These are phyloP conservation scores for Caenorhabditis sp. DNA, from an alignment of 2,888 invertebrate genomes.

Conservation along the genomic window DNA sequence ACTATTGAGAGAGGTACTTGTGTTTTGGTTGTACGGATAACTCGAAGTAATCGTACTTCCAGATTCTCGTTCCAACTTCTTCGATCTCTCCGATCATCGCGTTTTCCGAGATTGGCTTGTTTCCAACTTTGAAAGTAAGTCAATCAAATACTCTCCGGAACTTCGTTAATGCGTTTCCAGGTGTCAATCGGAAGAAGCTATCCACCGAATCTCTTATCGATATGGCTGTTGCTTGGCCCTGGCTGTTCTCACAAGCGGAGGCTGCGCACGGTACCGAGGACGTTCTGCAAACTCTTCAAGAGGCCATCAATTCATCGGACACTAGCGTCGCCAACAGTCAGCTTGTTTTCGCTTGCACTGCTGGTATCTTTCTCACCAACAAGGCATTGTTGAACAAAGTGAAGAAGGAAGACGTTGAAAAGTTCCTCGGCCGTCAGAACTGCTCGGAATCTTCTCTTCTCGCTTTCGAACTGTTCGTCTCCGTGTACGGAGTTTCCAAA, in stretches of 20 bases:
- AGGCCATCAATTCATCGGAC: neutral
- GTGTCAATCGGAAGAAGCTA: neutral
- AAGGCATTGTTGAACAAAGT: conserved; percentile 24
- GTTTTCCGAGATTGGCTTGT: conserved; percentile 47
- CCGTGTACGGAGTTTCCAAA: conserved; percentile 38
- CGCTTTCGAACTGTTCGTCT: conserved; percentile 43
- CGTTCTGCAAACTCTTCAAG: conserved; percentile 18
- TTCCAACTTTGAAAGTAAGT: conserved; percentile 24
- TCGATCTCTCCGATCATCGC: conserved; percentile 49
- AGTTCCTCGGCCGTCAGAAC: conserved; percentile 24
- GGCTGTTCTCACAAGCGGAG: conserved; percentile 55
- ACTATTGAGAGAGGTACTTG: conserved; percentile 18
- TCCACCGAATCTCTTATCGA: conserved; percentile 23
- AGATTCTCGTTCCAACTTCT: conserved; percentile 39
- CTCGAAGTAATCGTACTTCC: neutral
- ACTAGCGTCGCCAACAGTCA: conserved; percentile 23
- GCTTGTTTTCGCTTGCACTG: conserved; percentile 24
- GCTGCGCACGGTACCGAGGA: conserved; percentile 48
- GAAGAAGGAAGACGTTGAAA: conserved; percentile 25
- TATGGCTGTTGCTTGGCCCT: conserved; percentile 60
- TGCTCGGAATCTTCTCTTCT: conserved; percentile 57
- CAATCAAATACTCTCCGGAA: neutral
- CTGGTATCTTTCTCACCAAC: conserved; percentile 39
- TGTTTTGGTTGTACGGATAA: neutral
- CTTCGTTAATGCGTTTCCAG: neutral